Base-by-base conservation (phyloP, 1,140 invertebrate species). In the Mizuhopecten yessoensis region DNA sequence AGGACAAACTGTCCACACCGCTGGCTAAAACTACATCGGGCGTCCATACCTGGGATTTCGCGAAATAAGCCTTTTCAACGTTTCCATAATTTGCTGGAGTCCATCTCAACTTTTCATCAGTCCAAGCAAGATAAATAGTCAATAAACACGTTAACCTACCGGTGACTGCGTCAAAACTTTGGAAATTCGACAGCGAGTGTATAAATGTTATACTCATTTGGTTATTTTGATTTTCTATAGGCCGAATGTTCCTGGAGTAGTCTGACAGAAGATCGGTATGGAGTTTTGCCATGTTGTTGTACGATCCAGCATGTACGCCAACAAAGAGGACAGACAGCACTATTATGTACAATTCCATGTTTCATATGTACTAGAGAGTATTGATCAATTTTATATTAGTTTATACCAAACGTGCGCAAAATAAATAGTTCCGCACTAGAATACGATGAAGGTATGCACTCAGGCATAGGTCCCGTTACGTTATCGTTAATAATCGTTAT, bases 51-150 rank as follows among this genome's bases (percentile, higher is more conserved):
- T 87, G 34, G 17, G 87, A 33, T 17, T 39, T 7, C 0, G 33
- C 34, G 5, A 90, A 45, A 15, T n/a, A 33, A 20, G 87, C 29
- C 11, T 9, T 33, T 45, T 87, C 5, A 5, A 90, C 57, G n/a
- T 57, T 34, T n/a, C 42, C 90, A 57, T 87, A 87, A 42, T 87
- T 45, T 0, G 90, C 33, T 0, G 90, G 86, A 34, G 87, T 34
- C 90, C 90, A 90, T 5, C 9, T 42, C 17, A 90, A 33, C 11
- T 87, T 87, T 39, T 34, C 86, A 34, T 90, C 90, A 10, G 20
- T 20, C 90, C 90, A 90, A 23, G n/a, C 42, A 20, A 45, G 0
- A 29, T 29, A 33, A 0, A 87, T 10, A n/a, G 86, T 20, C 15
- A 49, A 5, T 10, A 42, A 13, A 2, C 49, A n/a, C 17, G 90